Evolutionary conservation across 2,888 invertebrate genomes (phyloP).

Genomic region (Campoplex nolae): DNA sequence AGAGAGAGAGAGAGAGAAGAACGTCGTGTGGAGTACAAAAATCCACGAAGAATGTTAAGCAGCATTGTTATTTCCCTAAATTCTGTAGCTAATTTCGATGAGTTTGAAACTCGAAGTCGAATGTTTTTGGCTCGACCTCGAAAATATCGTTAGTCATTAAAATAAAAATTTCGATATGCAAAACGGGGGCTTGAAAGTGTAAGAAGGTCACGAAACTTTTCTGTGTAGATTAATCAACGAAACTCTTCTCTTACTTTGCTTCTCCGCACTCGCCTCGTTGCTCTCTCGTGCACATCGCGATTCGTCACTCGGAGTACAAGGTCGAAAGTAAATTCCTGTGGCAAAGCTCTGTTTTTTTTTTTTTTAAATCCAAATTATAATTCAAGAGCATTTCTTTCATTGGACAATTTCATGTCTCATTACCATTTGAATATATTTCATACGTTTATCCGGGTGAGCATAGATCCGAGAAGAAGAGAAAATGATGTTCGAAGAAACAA

Average conservation of each 20-base stretch:
- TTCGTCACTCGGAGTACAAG: slow-evolving; percentile 16
- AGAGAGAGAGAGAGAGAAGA: background rate
- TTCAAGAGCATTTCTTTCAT: background rate
- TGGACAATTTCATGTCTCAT: background rate
- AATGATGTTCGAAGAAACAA: background rate
- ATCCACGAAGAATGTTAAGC: background rate
- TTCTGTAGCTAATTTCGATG: background rate
- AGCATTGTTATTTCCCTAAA: background rate
- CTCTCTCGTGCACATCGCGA: slow-evolving; percentile 3
- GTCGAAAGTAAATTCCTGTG: background rate
- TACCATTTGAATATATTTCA: background rate
- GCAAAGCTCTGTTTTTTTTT: background rate
- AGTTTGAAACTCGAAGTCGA: background rate
- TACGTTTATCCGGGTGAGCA: background rate
- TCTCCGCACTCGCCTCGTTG: background rate
- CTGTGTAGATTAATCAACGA: slow-evolving; percentile 20
- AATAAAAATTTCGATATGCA: slow-evolving; percentile 17
- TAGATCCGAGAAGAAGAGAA: background rate
- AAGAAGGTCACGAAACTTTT: slow-evolving; percentile 11
- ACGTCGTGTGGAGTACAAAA: background rate
- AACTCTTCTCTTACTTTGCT: slow-evolving; percentile 10
- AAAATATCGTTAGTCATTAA: slow-evolving; percentile 1
- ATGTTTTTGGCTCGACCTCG: slow-evolving; percentile 19
- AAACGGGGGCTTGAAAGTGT: background rate
- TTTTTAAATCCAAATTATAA: background rate